phyloP scores from a whole-genome alignment of 2,797 vertebrate genomes.

The Echeneis naucrates region DNA sequence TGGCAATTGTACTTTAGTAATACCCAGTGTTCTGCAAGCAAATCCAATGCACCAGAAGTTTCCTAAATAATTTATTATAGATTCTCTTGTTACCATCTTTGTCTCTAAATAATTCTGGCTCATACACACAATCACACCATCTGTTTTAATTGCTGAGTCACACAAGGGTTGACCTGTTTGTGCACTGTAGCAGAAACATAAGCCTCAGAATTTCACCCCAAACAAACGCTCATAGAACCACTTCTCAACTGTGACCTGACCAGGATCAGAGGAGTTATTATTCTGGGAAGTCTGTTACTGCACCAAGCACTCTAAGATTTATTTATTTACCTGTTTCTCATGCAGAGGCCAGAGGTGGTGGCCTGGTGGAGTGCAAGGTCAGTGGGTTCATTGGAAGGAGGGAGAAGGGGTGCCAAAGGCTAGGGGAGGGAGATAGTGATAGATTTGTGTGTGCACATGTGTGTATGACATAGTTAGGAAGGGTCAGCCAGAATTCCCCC shows the following conservation, averaged over 20 bases:
- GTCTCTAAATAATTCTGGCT: conserved; percentile 19
- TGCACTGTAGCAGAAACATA: conserved; percentile 25
- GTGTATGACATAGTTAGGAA: conserved; percentile 41
- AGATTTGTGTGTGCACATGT: conserved; percentile 22
- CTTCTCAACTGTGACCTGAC: conserved; percentile 5
- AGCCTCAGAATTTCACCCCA: conserved; percentile 13
- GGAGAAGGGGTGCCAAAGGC: conserved; percentile 32
- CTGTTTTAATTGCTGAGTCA: conserved; percentile 17
- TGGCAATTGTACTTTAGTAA: neutral
- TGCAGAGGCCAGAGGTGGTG: conserved; percentile 31
- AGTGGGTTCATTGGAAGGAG: conserved; percentile 52
- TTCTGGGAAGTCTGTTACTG: neutral
- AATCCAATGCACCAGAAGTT: neutral
- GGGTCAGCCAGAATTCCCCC: conserved; percentile 68
- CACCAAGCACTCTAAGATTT: neutral
- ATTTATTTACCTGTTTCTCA: conserved; percentile 10
- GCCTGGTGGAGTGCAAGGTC: conserved; percentile 54
- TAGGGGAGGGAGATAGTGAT: conserved; percentile 30
- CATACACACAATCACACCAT: neutral
- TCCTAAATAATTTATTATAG: neutral
- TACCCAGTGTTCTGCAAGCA: neutral
- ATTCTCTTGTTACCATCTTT: neutral
- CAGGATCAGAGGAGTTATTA: neutral
- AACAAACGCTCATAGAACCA: conserved; percentile 13
- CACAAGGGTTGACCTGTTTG: conserved; percentile 31